Evolutionary conservation across 1,140 invertebrate genomes (phyloP).

Genomic region (Adelges cooleyi): DNA sequence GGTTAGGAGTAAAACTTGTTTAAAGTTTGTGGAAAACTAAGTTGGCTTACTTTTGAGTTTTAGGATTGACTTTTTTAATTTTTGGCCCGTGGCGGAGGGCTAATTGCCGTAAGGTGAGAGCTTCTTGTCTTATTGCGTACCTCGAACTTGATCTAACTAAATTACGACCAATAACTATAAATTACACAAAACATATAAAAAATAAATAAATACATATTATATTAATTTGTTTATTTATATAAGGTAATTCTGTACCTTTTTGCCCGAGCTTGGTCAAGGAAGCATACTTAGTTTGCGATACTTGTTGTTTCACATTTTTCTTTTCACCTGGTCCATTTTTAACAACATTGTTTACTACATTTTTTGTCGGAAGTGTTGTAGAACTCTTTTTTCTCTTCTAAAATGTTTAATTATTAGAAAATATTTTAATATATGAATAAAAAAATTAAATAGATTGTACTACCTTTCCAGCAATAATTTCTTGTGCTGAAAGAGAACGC

Average conservation of each 20-base stretch:
- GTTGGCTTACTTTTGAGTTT: slow-evolving; percentile 5
- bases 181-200: too few relatives aligned
- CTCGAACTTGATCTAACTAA: slow-evolving; percentile 11
- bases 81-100: slow-evolving; percentile 9
- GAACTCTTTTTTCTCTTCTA: slow-evolving; percentile 21
- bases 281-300: not conserved
- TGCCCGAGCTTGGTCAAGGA: not conserved
- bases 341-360: not conserved
- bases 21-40: not conserved
- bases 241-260: slow-evolving; percentile 6
- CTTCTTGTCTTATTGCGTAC: slow-evolving; percentile 13
- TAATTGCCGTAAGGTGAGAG: slow-evolving; percentile 7
- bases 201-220: too few relatives aligned
- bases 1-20: too few relatives aligned
- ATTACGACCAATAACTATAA: slow-evolving; percentile 10
- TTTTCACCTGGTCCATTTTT: not conserved
- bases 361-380: not conserved
- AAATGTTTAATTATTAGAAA: not conserved
- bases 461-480: slow-evolving; percentile 14
- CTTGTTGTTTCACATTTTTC: not conserved
- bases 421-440: not conserved
- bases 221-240: too few relatives aligned
- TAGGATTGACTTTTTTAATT: not conserved
- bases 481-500: slow-evolving; percentile 11
- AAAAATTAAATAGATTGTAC: too few relatives aligned